Evolutionary conservation across 2,888 invertebrate species (phyloP), one percentile per base, ranked within the genome.

Genomic region (Tipula confusa): DNA sequence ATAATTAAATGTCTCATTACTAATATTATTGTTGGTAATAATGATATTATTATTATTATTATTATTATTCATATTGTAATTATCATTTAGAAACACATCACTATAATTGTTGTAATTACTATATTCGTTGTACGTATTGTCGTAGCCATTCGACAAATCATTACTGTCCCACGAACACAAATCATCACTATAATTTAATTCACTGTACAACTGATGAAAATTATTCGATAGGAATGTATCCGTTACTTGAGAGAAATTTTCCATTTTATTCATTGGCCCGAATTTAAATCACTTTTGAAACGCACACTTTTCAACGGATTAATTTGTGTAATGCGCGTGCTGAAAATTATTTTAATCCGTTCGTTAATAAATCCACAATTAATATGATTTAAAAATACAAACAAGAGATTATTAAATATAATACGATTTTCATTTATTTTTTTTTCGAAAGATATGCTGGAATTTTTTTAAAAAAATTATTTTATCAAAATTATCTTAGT

Each of bases 141-240:
- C 24, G 33, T 82, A 9, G 24, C 31, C 33, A 83, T 24, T 64
- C 13, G 33, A 79, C n/a, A 31, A 82, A 83, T 83, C 38, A 38
- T 80, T 83, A 80, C 29, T 83, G 29, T 85, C 83, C 85, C 85
- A 85, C 9, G 83, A 36, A 7, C 36, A 64, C n/a, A 85, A 84
- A 24, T 85, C 84, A 83, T 84, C 85, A 29, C 88, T 87, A 84
- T 33, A 24, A 31, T 84, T 31, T n/a, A 89, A 85, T 48, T 89
- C 89, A 84, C 86, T 87, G 86, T 88, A 89, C 82, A 89, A 86
- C 85, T 89, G 88, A 85, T 89, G 89, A 84, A 89, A 89, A 82
- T 88, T 89, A 84, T 88, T 89, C 83, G 89, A 87, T 86, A 89
- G 88, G 87, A 89, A 89, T 84, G 89, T 89, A 83, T 84, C 79